A percentile compares a stretch with the other conserved stretches of the same genome.
These are phyloP conservation scores for Liopterus haemorrhoidalis DNA, from an alignment of 2,888 invertebrate species.

Conservation along the genomic window DNA sequence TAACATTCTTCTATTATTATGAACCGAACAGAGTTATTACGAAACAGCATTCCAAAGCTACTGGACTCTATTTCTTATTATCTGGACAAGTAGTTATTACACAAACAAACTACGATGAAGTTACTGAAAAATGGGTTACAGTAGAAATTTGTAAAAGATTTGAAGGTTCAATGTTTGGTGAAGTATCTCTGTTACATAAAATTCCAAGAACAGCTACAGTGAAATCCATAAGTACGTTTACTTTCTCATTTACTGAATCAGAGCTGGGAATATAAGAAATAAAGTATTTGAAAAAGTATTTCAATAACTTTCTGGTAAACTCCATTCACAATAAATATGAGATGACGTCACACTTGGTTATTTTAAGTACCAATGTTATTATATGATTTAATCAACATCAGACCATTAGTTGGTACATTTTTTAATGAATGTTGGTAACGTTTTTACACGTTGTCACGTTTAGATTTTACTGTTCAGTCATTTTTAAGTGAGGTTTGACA, in stretches of 20 bases:
- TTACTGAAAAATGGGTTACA: slow-evolving; percentile 46
- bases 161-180: slow-evolving; percentile 60
- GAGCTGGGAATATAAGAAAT: too few species aligned
- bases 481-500: too few species aligned
- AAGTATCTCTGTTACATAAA: slow-evolving; percentile 58
- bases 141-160: slow-evolving; percentile 51
- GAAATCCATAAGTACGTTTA: neutral
- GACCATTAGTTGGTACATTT: too few species aligned
- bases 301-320: too few species aligned
- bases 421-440: too few species aligned
- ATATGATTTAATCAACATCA: too few species aligned
- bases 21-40: slow-evolving; percentile 55
- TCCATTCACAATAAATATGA: too few species aligned
- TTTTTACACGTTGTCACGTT: too few species aligned
- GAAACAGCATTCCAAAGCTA: slow-evolving; percentile 55
- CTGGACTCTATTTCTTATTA: slow-evolving; percentile 59
- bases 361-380: too few species aligned
- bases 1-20: slow-evolving; percentile 57
- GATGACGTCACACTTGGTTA: too few species aligned
- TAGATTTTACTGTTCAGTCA: too few species aligned
- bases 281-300: too few species aligned
- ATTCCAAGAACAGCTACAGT: slow-evolving; percentile 56
- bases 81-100: slow-evolving; percentile 54
- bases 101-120: slow-evolving; percentile 49
- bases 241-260: neutral